Conservation (phyloP, 2,888 invertebrate species). For the Cecidostiba fungosa region DNA sequence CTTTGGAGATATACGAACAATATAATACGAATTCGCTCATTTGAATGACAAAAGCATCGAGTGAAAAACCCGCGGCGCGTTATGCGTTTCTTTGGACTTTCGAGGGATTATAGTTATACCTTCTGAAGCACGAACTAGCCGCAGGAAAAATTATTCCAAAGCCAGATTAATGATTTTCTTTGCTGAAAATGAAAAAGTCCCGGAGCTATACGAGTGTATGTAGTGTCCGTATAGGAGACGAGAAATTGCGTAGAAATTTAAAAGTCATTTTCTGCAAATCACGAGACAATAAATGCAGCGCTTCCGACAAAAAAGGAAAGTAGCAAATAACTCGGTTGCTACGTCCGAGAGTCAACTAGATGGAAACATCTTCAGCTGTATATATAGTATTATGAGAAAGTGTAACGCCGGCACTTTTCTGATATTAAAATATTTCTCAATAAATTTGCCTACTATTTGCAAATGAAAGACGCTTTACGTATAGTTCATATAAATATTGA, state of each 20-base stretch:
- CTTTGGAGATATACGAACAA: not conserved
- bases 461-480: not conserved
- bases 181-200: not conserved
- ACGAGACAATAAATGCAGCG: not conserved
- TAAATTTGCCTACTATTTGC: not conserved
- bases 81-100: not conserved
- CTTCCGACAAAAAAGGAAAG: conserved; percentile 49
- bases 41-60: conserved; percentile 1
- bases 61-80: not conserved
- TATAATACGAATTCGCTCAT: conserved; percentile 11
- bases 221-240: not conserved
- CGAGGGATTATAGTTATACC: not conserved
- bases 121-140: not conserved
- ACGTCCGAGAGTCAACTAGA: conserved; percentile 43
- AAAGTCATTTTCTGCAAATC: conserved; percentile 32
- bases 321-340: conserved; percentile 27
- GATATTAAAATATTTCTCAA: not conserved
- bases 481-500: not conserved
- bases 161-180: conserved; percentile 5
- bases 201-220: too few species aligned
- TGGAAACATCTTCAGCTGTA: conserved; percentile 52
- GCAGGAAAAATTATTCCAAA: not conserved
- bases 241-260: conserved; percentile 8
- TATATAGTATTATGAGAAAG: conserved; percentile 25
- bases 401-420: conserved; percentile 13